Conservation (phyloP, 2,888 invertebrate species). For the Acronicta psi region DNA sequence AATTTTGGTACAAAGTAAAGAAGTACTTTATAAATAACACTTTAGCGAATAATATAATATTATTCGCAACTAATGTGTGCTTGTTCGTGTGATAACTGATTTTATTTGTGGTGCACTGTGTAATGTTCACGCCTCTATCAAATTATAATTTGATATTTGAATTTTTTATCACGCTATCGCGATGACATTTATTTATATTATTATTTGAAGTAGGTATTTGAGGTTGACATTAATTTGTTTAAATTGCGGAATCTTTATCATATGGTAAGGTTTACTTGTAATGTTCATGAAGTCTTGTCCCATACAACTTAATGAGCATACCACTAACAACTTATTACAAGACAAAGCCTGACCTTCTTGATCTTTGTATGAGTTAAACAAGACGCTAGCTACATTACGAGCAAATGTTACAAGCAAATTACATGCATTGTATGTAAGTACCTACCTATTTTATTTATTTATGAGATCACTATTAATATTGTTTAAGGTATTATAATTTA, state of each 20-base stretch:
- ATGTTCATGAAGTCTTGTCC: constrained; percentile 13
- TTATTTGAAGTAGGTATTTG: constrained; percentile 12
- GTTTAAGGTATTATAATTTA: constrained; percentile 27
- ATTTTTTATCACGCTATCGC: constrained; percentile 21
- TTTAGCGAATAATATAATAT: constrained; percentile 56
- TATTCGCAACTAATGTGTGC: constrained; percentile 66
- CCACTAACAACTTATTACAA: constrained; percentile 13
- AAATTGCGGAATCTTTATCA: constrained; percentile 11
- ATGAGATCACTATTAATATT: constrained; percentile 35
- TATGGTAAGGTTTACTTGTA: constrained; percentile 30
- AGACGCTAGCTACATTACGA: constrained; percentile 33
- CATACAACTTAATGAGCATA: constrained; percentile 3
- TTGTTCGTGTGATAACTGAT: constrained; percentile 69
- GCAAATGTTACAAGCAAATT: constrained; percentile 33
- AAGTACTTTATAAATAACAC: constrained; percentile 60
- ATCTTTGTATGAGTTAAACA: constrained; percentile 22
- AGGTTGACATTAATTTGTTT: constrained; percentile 27
- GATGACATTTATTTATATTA: constrained; percentile 32
- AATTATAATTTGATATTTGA: constrained; percentile 20
- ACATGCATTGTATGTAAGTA: constrained; percentile 55
- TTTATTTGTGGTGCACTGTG: constrained; percentile 59
- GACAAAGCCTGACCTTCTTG: constrained; percentile 18
- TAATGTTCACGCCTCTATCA: constrained; percentile 23
- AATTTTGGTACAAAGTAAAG: constrained; percentile 84
- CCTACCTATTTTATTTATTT: constrained; percentile 40